Percentiles rank a stretch among this genome's conserved stretches.
phyloP scores from a whole-genome alignment of 1,140 invertebrate species.

The Macrotrachela quadricornifera region DNA sequence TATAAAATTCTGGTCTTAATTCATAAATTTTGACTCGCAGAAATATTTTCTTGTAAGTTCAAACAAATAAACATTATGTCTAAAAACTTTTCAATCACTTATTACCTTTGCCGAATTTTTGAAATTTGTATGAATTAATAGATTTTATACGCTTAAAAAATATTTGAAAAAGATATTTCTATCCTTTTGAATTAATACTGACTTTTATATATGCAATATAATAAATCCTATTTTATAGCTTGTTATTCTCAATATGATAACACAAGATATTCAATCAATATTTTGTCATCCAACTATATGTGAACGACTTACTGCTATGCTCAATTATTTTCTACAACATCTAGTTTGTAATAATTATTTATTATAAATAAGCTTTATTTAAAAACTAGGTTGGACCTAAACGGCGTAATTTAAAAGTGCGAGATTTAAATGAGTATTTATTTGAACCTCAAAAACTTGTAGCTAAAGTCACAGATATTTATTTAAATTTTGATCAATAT shows the following conservation, averaged over 20 bases:
- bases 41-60: too few relatives aligned
- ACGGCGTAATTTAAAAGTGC: slow-evolving; percentile 36
- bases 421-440: slow-evolving; percentile 67
- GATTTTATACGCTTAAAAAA: slow-evolving; percentile 62
- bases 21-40: too few relatives aligned
- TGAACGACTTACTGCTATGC: slow-evolving; percentile 71
- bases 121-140: slow-evolving; percentile 70
- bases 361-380: too few relatives aligned
- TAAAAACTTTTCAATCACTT: too few relatives aligned
- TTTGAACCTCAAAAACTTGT: slow-evolving; percentile 74
- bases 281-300: slow-evolving; percentile 76
- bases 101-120: slow-evolving; percentile 73
- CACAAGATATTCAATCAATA: slow-evolving; percentile 54
- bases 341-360: slow-evolving; percentile 38
- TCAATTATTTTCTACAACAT: slow-evolving; percentile 76
- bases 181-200: too few relatives aligned
- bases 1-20: too few relatives aligned
- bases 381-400: slow-evolving; percentile 12
- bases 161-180: too few relatives aligned
- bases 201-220: too few relatives aligned
- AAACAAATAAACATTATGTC: too few relatives aligned
- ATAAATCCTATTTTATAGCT: too few relatives aligned
- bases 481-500: slow-evolving; percentile 50
- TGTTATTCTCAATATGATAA: slow-evolving; percentile 36
- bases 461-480: slow-evolving; percentile 67